These are phyloP conservation scores for Lamprologus ornatipinnis DNA, from an alignment of 2,113 vertebrate species.

Conservation along the genomic window DNA sequence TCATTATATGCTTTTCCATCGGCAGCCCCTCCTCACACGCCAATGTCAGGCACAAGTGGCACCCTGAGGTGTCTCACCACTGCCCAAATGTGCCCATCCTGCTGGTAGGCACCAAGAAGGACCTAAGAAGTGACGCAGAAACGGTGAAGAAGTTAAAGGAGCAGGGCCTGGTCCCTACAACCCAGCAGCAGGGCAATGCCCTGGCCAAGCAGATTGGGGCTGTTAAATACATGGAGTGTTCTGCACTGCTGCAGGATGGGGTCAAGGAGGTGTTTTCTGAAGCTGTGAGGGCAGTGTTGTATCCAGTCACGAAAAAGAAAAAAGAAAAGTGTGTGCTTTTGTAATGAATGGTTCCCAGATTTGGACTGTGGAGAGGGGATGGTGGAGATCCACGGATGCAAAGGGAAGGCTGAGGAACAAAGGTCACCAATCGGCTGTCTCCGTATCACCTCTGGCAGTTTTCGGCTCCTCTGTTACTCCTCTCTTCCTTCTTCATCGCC, in stretches of 20 bases:
- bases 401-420: conserved; percentile 32
- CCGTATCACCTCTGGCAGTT: conserved; percentile 3
- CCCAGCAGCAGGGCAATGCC: conserved; percentile 82
- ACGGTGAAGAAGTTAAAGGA: conserved; percentile 92
- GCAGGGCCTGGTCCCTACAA: conserved; percentile 83
- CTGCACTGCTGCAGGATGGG: conserved; percentile 83
- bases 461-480: conserved; percentile 18
- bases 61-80: conserved; percentile 89
- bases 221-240: conserved; percentile 93
- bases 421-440: conserved; percentile 22
- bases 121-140: conserved; percentile 83
- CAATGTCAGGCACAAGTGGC: conserved; percentile 92
- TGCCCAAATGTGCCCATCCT: conserved; percentile 88
- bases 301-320: conserved; percentile 86
- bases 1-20: conserved; percentile 91
- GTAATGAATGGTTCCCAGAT: conserved; percentile 65
- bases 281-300: conserved; percentile 85
- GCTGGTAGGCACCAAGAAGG: conserved; percentile 88
- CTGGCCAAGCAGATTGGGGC: conserved; percentile 89
- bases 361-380: conserved; percentile 59
- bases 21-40: conserved; percentile 88
- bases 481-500: conserved; percentile 42
- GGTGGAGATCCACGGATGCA: conserved; percentile 35
- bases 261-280: conserved; percentile 87
- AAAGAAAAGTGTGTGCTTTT: conserved; percentile 84